Base-by-base conservation (phyloP, 2,888 invertebrate genomes). In the Netelia inedita region DNA sequence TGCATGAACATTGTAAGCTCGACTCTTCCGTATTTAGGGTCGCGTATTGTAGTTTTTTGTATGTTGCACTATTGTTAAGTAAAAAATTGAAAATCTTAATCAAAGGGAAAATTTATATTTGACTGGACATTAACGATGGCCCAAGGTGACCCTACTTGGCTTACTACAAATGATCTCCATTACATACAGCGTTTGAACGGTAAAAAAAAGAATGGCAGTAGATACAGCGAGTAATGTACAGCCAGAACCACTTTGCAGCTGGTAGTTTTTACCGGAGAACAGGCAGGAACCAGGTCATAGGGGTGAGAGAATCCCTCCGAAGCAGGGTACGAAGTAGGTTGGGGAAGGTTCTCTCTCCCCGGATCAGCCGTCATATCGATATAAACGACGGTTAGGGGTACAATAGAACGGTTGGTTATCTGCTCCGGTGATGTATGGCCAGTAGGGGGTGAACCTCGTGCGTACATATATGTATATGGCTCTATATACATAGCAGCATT, bases 331-430 rank as follows among this genome's bases (percentile, higher is more conserved):
- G 65, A 71, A 16, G 35, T 61, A 10, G 41, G 66, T 55, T 57
- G 55, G 68, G 78, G 68, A 78, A 55, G 55, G 59, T 78, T 78
- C 59, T 78, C 78, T 65, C 84, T 63, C 69, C 46, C 73, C 41
- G 78, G 87, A 89, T 88, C 88, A 85, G 88, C 87, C 87, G 88
- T 89, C 89, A 87, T 88, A 88, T 89, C 87, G 85, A 87, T 88
- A 87, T 88, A 88, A 88, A 89, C 87, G 87, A 89, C 88, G 88
- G 87, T 88, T 88, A 86, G 87, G 80, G 85, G 86, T 85, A 89
- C 88, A 89, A 88, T 89, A 87, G 88, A 88, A 85, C 79, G 87
- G 86, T 87, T 85, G 87, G 89, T 89, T 89, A 89, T 89, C 89
- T 87, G 86, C 82, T 82, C 68, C 79, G 72, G 85, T 89, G 88